Percentiles rank a stretch among this genome's conserved stretches.
Conservation (phyloP, 2,797 vertebrate genomes). For the Rhinella marina region DNA sequence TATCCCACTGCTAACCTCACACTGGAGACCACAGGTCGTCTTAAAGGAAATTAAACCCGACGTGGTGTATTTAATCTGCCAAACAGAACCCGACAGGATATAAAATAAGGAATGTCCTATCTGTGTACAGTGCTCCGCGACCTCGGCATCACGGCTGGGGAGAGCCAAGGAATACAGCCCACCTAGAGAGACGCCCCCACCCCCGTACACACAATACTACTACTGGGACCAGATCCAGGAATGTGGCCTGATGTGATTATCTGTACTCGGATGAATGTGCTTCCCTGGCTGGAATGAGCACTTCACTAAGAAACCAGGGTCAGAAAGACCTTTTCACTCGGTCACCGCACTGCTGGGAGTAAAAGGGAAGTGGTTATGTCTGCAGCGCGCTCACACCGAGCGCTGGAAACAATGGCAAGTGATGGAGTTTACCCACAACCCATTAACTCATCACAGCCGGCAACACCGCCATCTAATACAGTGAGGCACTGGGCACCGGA, state of each 20-base stretch:
- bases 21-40: neutral
- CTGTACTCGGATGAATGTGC: constrained; percentile 44
- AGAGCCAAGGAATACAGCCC: constrained; percentile 48
- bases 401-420: constrained; percentile 2
- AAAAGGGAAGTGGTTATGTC: constrained; percentile 18
- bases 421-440: constrained; percentile 12
- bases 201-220: constrained; percentile 48
- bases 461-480: neutral
- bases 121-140: neutral
- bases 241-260: constrained; percentile 50
- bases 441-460: neutral
- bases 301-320: constrained; percentile 40
- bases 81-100: constrained; percentile 32
- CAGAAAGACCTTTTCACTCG: constrained; percentile 33
- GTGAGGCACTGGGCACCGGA: neutral
- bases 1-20: neutral
- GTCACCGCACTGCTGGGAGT: constrained; percentile 15
- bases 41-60: constrained; percentile 11
- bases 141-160: constrained; percentile 12
- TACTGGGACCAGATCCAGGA: constrained; percentile 52
- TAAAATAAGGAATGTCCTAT: constrained; percentile 29
- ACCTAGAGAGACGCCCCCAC: constrained; percentile 34
- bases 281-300: constrained; percentile 30
- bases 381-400: neutral
- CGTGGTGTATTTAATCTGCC: neutral